Evolutionary conservation across 2,797 vertebrate genomes (phyloP).

Genomic region (Staurois parvus): DNA sequence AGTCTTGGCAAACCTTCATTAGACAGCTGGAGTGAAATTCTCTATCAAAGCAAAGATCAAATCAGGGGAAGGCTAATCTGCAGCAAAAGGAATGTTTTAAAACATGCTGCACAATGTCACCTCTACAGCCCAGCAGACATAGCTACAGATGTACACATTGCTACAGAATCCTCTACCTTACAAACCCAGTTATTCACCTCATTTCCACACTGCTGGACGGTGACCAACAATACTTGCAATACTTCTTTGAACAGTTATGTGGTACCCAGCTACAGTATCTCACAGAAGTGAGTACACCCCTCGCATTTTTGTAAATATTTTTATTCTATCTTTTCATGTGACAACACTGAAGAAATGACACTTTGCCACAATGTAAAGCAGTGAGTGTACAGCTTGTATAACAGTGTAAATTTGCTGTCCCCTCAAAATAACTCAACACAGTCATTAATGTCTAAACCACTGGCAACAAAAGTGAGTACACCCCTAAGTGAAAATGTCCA

Average conservation of each 20-base stretch:
- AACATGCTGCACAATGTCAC: slow-evolving; percentile 27
- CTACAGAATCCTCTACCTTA: slow-evolving; percentile 28
- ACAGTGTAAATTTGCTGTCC: too few species aligned
- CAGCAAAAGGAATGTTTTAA: slow-evolving; percentile 13
- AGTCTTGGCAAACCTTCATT: slow-evolving; percentile 9
- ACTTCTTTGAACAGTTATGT: background rate
- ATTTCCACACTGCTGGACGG: slow-evolving; percentile 10
- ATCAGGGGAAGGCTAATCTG: slow-evolving; percentile 7
- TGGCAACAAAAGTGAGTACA: too few species aligned
- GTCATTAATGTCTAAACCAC: too few species aligned
- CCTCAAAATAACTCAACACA: too few species aligned
- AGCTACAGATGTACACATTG: slow-evolving; percentile 5
- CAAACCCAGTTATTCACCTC: slow-evolving; percentile 11
- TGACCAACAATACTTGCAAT: slow-evolving; percentile 27
- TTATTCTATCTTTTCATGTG: too few species aligned
- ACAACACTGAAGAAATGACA: too few species aligned
- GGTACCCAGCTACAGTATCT: background rate
- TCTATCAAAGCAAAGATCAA: slow-evolving; percentile 41
- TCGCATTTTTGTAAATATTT: too few species aligned
- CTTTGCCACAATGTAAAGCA: too few species aligned
- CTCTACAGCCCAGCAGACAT: slow-evolving; percentile 15
- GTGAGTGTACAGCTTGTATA: too few species aligned
- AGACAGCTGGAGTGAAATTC: slow-evolving; percentile 32
- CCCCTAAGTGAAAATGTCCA: too few species aligned
- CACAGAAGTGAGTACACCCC: too few species aligned